Evolutionary conservation across 2,113 vertebrate species (phyloP), one percentile per base, ranked within the genome.

Genomic region (Peromyscus polionotus): DNA sequence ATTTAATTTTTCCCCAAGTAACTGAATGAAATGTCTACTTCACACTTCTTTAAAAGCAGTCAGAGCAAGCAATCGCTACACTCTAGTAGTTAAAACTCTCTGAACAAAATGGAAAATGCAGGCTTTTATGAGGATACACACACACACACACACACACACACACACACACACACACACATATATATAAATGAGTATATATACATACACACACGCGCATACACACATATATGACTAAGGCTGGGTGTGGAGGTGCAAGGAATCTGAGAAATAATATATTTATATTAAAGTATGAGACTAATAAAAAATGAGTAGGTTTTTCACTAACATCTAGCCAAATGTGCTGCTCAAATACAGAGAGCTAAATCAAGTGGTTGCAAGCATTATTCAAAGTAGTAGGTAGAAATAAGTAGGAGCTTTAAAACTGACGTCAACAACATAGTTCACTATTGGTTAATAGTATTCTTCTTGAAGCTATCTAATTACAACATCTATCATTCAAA

Each of bases 351-450:
- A 92, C 3, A 84, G 73, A 86, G 85, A 89, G 33, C 26, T 84
- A 95, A 97, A 33, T 89, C 20, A 73, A 57, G 86, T 79, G 31
- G 26, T 92, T 92, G 76, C 5, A 85, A 89, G 16, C 8, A 61
- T 88, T 76, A 73, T 72, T 87, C 48, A 96, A 93, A n/a, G 26
- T 81, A 90, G 42, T 81, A 76, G 9, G 26, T 24, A 65, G 31
- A 94, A 95, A 76, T 76, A 54, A 54, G 28, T 75, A 79, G 84
- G 14, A 42, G 68, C 72, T 90, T 88, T 80, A 75, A 96, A 93
- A 87, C 67, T 73, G 63, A 93, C 48, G 65, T 68, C 36, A 84
- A 12, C 36, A 96, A 86, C 28, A 85, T 70, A 85, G 28, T 61
- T 75, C 4, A 45, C 85, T 88, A 80, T 61, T 93, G 19, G 11